A percentile compares a stretch with the other conserved stretches of the same genome.
phyloP scores from a whole-genome alignment of 2,888 invertebrate genomes.

The Cryptocheilus praepositus region DNA sequence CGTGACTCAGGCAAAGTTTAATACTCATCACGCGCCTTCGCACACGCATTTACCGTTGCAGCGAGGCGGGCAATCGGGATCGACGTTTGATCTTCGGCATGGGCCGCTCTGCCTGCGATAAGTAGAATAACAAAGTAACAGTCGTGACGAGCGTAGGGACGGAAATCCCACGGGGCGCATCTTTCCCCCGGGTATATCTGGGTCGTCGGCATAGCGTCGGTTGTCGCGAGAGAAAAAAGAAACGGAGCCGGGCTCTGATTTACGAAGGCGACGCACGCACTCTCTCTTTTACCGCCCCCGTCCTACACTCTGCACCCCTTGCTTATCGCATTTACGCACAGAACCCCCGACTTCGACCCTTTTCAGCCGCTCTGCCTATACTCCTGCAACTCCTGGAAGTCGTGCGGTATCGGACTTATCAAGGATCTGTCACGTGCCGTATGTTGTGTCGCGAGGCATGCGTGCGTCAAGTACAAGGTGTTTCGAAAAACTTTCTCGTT shows the following conservation, averaged over 20 bases:
- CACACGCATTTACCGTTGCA: slow-evolving; percentile 25
- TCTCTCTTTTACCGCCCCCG: too few species aligned
- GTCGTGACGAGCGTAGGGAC: too few species aligned
- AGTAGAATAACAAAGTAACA: slow-evolving; percentile 3
- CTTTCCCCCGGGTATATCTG: background rate
- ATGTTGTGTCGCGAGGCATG: slow-evolving; percentile 22
- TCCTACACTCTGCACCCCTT: slow-evolving; percentile 21
- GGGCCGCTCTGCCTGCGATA: background rate
- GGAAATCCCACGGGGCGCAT: too few species aligned
- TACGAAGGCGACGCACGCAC: slow-evolving; percentile 58
- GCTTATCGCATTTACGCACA: slow-evolving; percentile 56
- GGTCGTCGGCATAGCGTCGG: slow-evolving; percentile 32
- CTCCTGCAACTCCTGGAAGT: background rate
- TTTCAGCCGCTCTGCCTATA: slow-evolving; percentile 29
- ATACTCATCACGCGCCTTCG: too few species aligned
- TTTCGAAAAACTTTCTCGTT: too few species aligned
- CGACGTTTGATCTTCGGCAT: slow-evolving; percentile 36
- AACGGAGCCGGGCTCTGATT: slow-evolving; percentile 50
- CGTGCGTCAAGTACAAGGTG: too few species aligned
- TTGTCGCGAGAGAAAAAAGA: slow-evolving; percentile 34
- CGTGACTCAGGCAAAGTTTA: too few species aligned
- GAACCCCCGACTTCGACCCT: background rate
- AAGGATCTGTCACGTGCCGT: slow-evolving; percentile 52
- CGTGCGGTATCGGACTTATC: slow-evolving; percentile 55
- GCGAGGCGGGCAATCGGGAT: slow-evolving; percentile 30